Base-by-base conservation (phyloP, 2,797 vertebrate genomes). In the Tauraco hartlaubi region DNA sequence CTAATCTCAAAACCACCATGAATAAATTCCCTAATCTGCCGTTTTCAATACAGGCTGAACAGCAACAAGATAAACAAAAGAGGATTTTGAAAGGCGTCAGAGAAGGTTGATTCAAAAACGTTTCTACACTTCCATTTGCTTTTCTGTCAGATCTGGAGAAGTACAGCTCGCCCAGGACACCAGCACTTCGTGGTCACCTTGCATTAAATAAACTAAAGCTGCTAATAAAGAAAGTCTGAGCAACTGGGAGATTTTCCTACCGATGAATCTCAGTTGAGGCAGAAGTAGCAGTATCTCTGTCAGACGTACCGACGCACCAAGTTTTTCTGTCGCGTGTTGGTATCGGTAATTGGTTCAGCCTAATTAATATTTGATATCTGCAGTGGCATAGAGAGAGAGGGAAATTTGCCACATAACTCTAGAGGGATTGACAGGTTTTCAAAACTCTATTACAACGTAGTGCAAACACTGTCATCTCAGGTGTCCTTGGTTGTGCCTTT, bases 281-380 rank as follows among this genome's bases (percentile, higher is more conserved):
- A 61, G 37, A n/a, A 33, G 7, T 1, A 56, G 54, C 59, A 54
- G 3, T 22, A 16, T 58, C 83, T 63, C 37, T 62, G 59, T 58
- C 69, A 67, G 69, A 48, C 5, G 6, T 3, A 48, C 11, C 3
- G 4, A 29, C 0, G 1, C 39, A 33, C 11, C 5, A 6, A 39
- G n/a, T 25, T 88, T 61, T 63, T 75, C 64, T 33, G 14, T 25
- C 4, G 0, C 2, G 3, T 9, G 15, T 21, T 80, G 46, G 54
- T 72, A 44, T 56, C 58, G 21, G 46, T 48, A 79, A 72, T 63
- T 93, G 86, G 69, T 64, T 85, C 35, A 13, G 25, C 48, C 67
- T 74, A 66, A 94, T 95, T 87, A 67, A 91, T 49, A 39, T 90
- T 95, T 80, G 55, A 89, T 90, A 74, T 66, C 59, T 91, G 58